Base-by-base conservation (phyloP, 1,140 invertebrate genomes). In the Eurytemora carolleeae region DNA sequence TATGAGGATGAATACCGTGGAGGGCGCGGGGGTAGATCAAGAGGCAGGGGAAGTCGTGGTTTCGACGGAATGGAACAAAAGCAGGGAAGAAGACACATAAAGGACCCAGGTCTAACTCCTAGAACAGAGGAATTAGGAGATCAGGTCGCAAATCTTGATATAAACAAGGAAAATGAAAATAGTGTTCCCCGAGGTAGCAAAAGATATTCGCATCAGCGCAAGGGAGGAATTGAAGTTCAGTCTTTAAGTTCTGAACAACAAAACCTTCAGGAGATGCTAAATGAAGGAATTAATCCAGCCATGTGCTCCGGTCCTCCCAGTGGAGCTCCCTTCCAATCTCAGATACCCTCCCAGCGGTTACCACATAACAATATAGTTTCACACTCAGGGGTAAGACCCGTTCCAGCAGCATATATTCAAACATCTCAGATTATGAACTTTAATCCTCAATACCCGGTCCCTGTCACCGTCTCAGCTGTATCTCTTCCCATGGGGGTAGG, bases 21-120 rank as follows among this genome's bases (percentile, higher is more conserved):
- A n/a, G 31, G 31, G 7, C 7, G 31, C n/a, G n/a, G 31, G n/a
- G 31, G 31, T 44, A n/a, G 31, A 7, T n/a, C 31, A 44, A 44
- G 31, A 44, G 31, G n/a, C n/a, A 44, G n/a, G 7, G n/a, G 31
- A 44, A 44, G n/a, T n/a, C 31, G 31, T n/a, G 31, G 31, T 12
- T n/a, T 12, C n/a, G 7, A 44, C n/a, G n/a, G n/a, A n/a, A n/a
- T n/a, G n/a, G n/a, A n/a, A n/a, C n/a, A n/a, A n/a, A n/a, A n/a
- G n/a, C n/a, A n/a, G n/a, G n/a, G n/a, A n/a, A n/a, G n/a, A n/a
- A n/a, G n/a, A n/a, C n/a, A n/a, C n/a, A 66, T 59, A 21, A 65
- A 55, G 65, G 66, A 55, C 58, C 66, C 12, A 65, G 67, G 54
- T 56, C 64, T 17, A 61, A 67, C 52, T 54, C 61, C 16, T 61